Conservation (phyloP, 2,113 vertebrate species). For the Danio rerio region GRCz12tu NC_133185.1:29730501-29731000, state of each 20-base stretch:
- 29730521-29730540: conserved; percentile 32
- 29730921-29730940: conserved; percentile 47
- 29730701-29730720: conserved; percentile 40
- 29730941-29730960: conserved; percentile 11
- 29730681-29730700: conserved; percentile 13
- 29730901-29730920: conserved; percentile 20
- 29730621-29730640: background rate
- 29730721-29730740: background rate
- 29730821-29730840: conserved; percentile 52
- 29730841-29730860: conserved; percentile 61
- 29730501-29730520: conserved; percentile 8
- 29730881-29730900: conserved; percentile 69
- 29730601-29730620: conserved; percentile 19
- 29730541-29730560: conserved; percentile 55
- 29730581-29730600: conserved; percentile 50
- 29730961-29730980: background rate
- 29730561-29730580: conserved; percentile 43
- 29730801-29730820: conserved; percentile 27
- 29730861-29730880: conserved; percentile 73
- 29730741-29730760: background rate
- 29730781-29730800: background rate
- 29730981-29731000: background rate
- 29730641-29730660: background rate
- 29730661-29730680: background rate
- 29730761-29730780: background rate